Evolutionary conservation across 1,140 invertebrate genomes (phyloP), one percentile per base, ranked within the genome.

Genomic region (Lepidurus apus): DNA sequence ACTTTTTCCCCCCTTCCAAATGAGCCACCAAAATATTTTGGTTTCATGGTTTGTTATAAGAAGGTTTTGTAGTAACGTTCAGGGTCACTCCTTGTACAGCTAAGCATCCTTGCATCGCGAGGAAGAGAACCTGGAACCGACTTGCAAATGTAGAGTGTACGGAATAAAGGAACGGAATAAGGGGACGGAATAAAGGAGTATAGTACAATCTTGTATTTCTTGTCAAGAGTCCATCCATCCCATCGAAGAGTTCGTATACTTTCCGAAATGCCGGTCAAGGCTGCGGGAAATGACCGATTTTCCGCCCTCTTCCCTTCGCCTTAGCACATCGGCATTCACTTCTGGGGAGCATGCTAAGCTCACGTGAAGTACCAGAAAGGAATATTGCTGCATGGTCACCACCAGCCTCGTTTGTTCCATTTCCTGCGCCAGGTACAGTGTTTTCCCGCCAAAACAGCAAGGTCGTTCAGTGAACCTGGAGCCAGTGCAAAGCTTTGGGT

Each of bases 371-470:
- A 21, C 21, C 53, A 7, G 53, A n/a, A 17, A 13, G n/a, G 53
- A 13, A 65, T 65, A 21, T 65, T 7, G 6, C 17, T 65, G 53
- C 53, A 5, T 65, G 53, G 13, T 65, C 53, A 65, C 7, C 53
- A n/a, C 21, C 13, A 17, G 17, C 17, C 13, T n/a, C 53, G 34
- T 34, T 34, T 21, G 21, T 21, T 65, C 53, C 53, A 21, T 9
- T n/a, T 65, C 53, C 53, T 13, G 21, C 53, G 53, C 13, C 53
- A 65, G 53, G 53, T 65, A 65, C 13, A 7, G 13, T 1, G 53
- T 17, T 65, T 65, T 65, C 53, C 53, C 53, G 53, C 53, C 53
- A 65, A 7, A 65, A 65, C 53, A 65, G 53, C 53, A 65, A 65
- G 53, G 53, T 65, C 53, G 53, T 65, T 65, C 53, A 65, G 6